These are phyloP conservation scores for Ichneumoninae sp. DNA, from an alignment of 2,888 invertebrate genomes.

Conservation along the genomic window DNA sequence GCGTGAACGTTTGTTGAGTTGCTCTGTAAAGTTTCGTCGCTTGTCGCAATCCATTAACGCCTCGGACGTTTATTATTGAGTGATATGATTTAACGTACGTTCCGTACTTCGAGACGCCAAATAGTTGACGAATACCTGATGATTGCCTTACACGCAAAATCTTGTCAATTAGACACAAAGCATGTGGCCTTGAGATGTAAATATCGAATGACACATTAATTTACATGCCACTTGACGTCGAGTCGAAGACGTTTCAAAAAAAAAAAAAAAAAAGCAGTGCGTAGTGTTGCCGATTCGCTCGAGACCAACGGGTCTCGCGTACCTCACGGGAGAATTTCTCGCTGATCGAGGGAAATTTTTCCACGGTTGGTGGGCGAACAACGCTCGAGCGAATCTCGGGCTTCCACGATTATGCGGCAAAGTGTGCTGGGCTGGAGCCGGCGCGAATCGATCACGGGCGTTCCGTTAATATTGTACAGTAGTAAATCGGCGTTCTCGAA, in stretches of 20 bases:
- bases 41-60: slow-evolving; percentile 54
- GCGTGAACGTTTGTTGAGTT: slow-evolving; percentile 26
- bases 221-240: slow-evolving; percentile 37
- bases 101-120: slow-evolving; percentile 63
- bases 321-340: not conserved
- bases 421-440: not conserved
- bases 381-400: slow-evolving; percentile 38
- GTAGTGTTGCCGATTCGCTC: slow-evolving; percentile 32
- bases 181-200: slow-evolving; percentile 62
- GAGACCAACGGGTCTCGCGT: not conserved
- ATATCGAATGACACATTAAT: slow-evolving; percentile 46
- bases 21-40: slow-evolving; percentile 52
- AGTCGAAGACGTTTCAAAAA: slow-evolving; percentile 3
- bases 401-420: slow-evolving; percentile 24
- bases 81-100: slow-evolving; percentile 21
- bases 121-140: slow-evolving; percentile 44
- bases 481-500: slow-evolving; percentile 56
- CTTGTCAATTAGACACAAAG: slow-evolving; percentile 68
- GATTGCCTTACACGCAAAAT: slow-evolving; percentile 64
- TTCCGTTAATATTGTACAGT: slow-evolving; percentile 49
- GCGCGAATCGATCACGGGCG: slow-evolving; percentile 41
- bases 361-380: not conserved
- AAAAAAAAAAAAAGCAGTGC: not conserved
- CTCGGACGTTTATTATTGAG: not conserved
- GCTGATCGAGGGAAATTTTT: not conserved